phyloP scores from a whole-genome alignment of 1,140 invertebrate genomes.

The Pogonomyrmex californicus region DNA sequence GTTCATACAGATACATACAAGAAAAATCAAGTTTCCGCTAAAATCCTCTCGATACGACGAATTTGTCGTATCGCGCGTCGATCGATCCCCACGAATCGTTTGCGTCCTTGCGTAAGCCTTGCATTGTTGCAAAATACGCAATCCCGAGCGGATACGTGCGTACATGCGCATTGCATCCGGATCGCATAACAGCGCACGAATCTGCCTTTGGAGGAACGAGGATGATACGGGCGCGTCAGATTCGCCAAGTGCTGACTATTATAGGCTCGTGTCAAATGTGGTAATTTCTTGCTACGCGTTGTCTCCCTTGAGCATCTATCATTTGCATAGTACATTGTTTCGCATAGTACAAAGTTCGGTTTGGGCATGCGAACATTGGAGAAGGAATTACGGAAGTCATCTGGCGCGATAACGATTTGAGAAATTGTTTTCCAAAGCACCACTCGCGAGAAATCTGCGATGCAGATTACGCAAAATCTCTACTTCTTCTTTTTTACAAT shows the following conservation, averaged over 20 bases:
- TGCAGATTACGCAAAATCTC: neutral
- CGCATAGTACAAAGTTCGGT: slow-evolving; percentile 57
- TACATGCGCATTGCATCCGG: neutral
- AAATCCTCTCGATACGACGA: slow-evolving; percentile 18
- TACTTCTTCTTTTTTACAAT: no score
- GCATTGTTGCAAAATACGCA: slow-evolving; percentile 17
- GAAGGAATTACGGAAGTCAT: neutral
- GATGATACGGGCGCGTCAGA: slow-evolving; percentile 55
- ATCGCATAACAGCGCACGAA: neutral
- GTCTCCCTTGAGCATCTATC: slow-evolving; percentile 59
- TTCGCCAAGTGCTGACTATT: slow-evolving; percentile 55
- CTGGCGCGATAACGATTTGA: neutral
- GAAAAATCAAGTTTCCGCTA: slow-evolving; percentile 1
- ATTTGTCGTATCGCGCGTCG: neutral
- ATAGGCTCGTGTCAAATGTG: slow-evolving; percentile 70
- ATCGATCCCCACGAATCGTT: slow-evolving; percentile 13
- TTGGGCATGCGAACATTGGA: slow-evolving; percentile 24
- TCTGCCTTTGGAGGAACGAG: slow-evolving; percentile 41
- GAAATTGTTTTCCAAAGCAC: neutral
- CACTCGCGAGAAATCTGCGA: neutral
- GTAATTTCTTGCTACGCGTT: slow-evolving; percentile 71
- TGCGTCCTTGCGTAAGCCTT: neutral
- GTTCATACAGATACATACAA: neutral
- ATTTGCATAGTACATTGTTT: slow-evolving; percentile 70
- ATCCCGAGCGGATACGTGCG: neutral